phyloP scores from a whole-genome alignment of 2,113 vertebrate species.

The Lagenorhynchus albirostris region DNA sequence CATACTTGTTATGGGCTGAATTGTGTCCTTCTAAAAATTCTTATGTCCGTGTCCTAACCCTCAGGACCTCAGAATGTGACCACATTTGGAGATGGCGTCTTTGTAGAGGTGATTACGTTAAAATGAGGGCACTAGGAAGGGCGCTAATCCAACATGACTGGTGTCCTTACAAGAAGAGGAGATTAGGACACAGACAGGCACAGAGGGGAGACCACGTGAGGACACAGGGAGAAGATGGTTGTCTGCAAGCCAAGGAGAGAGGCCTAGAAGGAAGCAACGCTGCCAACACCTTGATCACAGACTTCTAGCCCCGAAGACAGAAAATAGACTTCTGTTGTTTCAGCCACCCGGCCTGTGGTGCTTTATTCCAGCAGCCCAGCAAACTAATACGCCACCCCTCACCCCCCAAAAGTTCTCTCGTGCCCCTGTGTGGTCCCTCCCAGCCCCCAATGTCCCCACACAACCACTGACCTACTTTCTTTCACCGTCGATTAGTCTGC shows the following conservation, averaged over 20 bases:
- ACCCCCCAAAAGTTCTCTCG: background rate
- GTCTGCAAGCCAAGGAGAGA: background rate
- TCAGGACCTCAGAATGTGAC: background rate
- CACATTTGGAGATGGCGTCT: background rate
- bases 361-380: too few species aligned
- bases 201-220: accelerated
- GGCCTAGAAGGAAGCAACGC: background rate
- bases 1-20: background rate
- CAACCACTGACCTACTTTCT: background rate
- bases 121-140: background rate
- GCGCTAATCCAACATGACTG: background rate
- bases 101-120: accelerated
- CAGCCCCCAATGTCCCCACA: background rate
- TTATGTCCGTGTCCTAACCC: background rate
- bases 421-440: background rate
- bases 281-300: accelerated
- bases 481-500: background rate
- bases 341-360: background rate
- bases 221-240: accelerated
- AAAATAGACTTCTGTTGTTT: too few species aligned
- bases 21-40: background rate
- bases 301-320: background rate
- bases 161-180: background rate
- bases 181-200: accelerated
- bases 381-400: accelerated